Percentiles rank a stretch among this genome's conserved stretches.
phyloP scores from a whole-genome alignment of 2,797 vertebrate genomes.

The Darevskia mixta region DNA sequence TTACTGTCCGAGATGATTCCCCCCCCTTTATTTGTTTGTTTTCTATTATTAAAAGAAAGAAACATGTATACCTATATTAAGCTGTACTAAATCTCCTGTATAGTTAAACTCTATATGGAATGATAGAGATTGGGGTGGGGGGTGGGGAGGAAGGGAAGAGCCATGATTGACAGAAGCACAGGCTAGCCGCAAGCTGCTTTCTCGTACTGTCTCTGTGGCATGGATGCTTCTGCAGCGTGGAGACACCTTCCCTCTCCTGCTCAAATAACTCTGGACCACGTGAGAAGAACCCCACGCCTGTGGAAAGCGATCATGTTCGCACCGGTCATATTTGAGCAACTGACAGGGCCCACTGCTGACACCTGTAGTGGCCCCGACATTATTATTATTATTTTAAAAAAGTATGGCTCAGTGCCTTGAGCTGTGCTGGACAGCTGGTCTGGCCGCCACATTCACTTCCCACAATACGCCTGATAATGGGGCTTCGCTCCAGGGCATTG shows the following conservation, averaged over 20 bases:
- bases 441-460: not conserved
- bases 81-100: slow-evolving; percentile 81
- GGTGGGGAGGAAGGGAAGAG: slow-evolving; percentile 58
- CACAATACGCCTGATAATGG: not conserved
- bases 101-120: slow-evolving; percentile 76
- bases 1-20: slow-evolving; percentile 80
- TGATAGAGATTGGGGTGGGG: slow-evolving; percentile 69
- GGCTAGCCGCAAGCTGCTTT: slow-evolving; percentile 46
- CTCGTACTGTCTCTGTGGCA: not conserved
- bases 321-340: not conserved
- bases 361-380: not conserved
- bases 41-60: slow-evolving; percentile 68
- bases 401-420: not conserved
- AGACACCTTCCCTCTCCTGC: not conserved
- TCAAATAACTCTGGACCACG: not conserved
- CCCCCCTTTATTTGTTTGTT: slow-evolving; percentile 48
- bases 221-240: not conserved
- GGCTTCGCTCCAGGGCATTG: not conserved
- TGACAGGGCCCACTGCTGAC: not conserved
- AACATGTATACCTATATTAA: slow-evolving; percentile 82
- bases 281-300: not conserved
- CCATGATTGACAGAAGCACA: slow-evolving; percentile 62
- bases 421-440: not conserved
- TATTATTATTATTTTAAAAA: not conserved
- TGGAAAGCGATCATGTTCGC: not conserved